phyloP scores from a whole-genome alignment of 2,797 vertebrate species.

The Megalops cyprinoides region DNA sequence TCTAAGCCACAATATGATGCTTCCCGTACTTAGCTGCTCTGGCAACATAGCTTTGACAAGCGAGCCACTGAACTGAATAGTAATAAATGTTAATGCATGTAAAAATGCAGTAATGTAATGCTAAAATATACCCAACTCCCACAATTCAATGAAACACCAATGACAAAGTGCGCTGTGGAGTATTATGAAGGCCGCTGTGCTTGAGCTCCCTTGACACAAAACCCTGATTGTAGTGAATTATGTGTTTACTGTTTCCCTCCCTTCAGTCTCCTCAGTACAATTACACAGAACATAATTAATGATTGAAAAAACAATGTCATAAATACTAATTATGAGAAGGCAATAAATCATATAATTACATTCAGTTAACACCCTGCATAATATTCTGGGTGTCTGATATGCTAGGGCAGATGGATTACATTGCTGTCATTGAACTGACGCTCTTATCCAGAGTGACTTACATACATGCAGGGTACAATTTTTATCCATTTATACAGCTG shows the following conservation, averaged over 20 bases:
- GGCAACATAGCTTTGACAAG: too few species aligned
- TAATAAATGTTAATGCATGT: background rate
- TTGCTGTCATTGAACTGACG: too few species aligned
- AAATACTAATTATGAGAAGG: background rate
- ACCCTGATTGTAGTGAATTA: background rate
- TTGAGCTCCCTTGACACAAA: background rate
- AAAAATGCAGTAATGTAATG: background rate
- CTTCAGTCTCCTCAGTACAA: background rate
- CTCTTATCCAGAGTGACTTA: too few species aligned
- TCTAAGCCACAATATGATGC: background rate
- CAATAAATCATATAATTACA: background rate
- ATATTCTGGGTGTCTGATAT: background rate
- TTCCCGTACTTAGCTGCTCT: too few species aligned
- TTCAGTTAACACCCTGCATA: background rate
- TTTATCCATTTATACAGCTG: too few species aligned
- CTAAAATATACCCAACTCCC: background rate
- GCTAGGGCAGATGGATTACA: too few species aligned
- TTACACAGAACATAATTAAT: background rate
- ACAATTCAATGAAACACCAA: conserved; percentile 3
- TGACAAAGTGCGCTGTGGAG: background rate
- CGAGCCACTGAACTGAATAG: background rate
- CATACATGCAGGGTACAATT: too few species aligned
- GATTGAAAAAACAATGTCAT: background rate
- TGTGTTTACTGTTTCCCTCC: too few species aligned
- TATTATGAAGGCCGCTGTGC: background rate